Percentiles rank a stretch among this genome's conserved stretches.
These are phyloP conservation scores for Pseudolaguvia tuberculata DNA, from an alignment of 2,113 vertebrate species.

Conservation along the genomic window DNA sequence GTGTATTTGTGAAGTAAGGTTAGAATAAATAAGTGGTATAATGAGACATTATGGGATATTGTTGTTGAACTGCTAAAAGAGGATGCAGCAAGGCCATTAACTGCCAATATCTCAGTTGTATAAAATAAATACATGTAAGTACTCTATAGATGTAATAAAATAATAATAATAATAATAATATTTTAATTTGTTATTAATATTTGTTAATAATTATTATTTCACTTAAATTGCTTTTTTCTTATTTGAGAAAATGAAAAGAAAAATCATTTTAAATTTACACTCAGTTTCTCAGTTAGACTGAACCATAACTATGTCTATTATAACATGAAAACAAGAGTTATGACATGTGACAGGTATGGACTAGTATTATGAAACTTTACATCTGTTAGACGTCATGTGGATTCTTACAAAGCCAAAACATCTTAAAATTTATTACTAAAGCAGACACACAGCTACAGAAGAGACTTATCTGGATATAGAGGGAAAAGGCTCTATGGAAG, in stretches of 20 bases:
- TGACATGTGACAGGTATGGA: neutral
- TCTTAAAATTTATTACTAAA: slow-evolving; percentile 24
- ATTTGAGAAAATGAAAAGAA: neutral
- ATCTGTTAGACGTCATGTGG: neutral
- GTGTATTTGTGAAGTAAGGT: neutral
- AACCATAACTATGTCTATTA: neutral
- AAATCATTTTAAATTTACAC: neutral
- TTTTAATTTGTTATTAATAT: too few relatives aligned
- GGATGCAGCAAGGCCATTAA: too few relatives aligned
- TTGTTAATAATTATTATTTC: too few relatives aligned
- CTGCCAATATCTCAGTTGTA: too few relatives aligned
- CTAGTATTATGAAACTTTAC: neutral
- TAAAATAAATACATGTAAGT: too few relatives aligned
- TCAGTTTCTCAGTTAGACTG: neutral
- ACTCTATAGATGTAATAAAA: too few relatives aligned
- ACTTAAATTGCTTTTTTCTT: neutral
- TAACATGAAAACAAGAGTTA: too few relatives aligned
- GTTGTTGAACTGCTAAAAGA: too few relatives aligned
- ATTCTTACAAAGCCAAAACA: slow-evolving; percentile 8
- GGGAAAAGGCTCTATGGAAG: slow-evolving; percentile 41
- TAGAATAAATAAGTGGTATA: neutral
- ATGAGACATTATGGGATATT: neutral
- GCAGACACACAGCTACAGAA: neutral
- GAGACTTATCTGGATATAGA: slow-evolving; percentile 31
- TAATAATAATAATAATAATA: too few relatives aligned